A percentile compares a stretch with the other conserved stretches of the same genome.
Conservation (phyloP, 37 sponge, comb jelly and placozoan species). For the Halichondria panicea region DNA sequence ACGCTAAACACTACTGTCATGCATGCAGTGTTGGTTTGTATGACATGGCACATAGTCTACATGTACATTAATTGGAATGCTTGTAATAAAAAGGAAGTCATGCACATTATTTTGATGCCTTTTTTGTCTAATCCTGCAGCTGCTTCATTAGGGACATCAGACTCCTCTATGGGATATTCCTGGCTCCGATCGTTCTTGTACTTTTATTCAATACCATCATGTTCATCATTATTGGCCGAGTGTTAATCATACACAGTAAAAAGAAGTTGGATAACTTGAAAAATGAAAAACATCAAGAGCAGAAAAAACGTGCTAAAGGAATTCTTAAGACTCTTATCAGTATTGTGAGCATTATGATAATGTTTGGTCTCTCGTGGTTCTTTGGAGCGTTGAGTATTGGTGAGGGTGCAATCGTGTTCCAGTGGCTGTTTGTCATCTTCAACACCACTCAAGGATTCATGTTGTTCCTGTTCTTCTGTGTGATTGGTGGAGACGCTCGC, state of each 20-base stretch:
- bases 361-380: slow-evolving; percentile 59
- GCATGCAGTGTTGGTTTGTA: too few species aligned
- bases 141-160: too few species aligned
- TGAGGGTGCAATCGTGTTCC: slow-evolving; percentile 23
- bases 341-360: slow-evolving; percentile 33
- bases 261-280: too few species aligned
- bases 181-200: not conserved
- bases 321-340: slow-evolving; percentile 26
- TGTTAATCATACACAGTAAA: too few species aligned
- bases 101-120: too few species aligned
- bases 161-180: too few species aligned
- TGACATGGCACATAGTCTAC: too few species aligned
- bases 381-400: slow-evolving; percentile 56
- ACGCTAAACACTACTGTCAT: too few species aligned
- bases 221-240: not conserved
- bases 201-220: not conserved
- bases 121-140: too few species aligned
- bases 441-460: slow-evolving; percentile 47
- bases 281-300: too few species aligned
- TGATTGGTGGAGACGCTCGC: slow-evolving; percentile 31
- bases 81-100: too few species aligned
- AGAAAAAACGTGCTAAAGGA: not conserved
- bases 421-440: slow-evolving; percentile 55
- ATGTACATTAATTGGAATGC: too few species aligned
- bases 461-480: slow-evolving; percentile 66